A percentile compares a stretch with the other conserved stretches of the same genome.
phyloP scores from a whole-genome alignment of 1,140 invertebrate genomes.

The Ruditapes philippinarum region DNA sequence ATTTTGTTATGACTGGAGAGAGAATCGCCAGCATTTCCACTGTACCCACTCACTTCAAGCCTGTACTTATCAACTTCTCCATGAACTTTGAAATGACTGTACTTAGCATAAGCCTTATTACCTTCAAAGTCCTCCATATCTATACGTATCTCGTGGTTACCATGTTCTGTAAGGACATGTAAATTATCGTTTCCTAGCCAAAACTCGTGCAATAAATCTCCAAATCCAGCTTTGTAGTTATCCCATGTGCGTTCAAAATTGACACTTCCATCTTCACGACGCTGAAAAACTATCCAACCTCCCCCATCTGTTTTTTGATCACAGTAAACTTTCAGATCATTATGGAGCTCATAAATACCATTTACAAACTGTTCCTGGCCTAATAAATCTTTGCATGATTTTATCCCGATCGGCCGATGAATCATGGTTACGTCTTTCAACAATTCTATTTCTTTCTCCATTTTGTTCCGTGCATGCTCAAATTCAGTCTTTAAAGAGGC shows the following conservation, averaged over 20 bases:
- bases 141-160: not conserved
- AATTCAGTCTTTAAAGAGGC: too few species aligned
- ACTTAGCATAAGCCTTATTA: not conserved
- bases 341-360: too few species aligned
- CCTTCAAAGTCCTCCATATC: conserved; percentile 18
- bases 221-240: conserved; percentile 97
- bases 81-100: not conserved
- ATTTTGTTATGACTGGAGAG: not conserved
- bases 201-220: conserved; percentile 91
- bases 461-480: too few species aligned
- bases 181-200: conserved; percentile 87
- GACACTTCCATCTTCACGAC: conserved; percentile 91
- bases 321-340: not conserved
- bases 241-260: conserved; percentile 98
- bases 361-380: too few species aligned
- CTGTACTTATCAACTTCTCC: not conserved
- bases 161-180: not conserved
- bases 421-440: too few species aligned
- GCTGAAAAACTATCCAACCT: conserved; percentile 88
- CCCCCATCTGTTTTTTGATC: conserved; percentile 39
- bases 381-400: too few species aligned
- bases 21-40: conserved; percentile 13
- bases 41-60: conserved; percentile 17
- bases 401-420: too few species aligned
- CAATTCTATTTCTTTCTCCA: too few species aligned